These are phyloP conservation scores for Alsophila aescularia DNA, from an alignment of 2,888 invertebrate genomes.

Conservation along the genomic window DNA sequence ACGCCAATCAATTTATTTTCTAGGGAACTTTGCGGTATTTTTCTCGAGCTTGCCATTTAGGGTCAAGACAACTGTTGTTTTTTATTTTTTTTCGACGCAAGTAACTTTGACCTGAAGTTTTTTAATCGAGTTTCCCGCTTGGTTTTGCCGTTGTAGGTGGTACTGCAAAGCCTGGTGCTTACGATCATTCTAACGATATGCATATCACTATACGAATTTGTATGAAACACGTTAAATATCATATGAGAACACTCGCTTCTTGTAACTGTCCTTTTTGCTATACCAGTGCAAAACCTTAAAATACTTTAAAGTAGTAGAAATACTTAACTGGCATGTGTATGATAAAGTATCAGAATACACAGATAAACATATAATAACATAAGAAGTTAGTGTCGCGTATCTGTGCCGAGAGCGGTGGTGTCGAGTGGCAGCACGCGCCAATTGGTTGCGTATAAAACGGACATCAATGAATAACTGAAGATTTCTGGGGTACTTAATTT, in stretches of 20 bases:
- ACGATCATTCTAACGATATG: no score
- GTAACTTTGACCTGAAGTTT: no score
- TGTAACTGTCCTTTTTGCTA: no score
- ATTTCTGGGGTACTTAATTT: conserved; percentile 2
- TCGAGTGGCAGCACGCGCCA: conserved; percentile 24
- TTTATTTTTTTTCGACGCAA: no score
- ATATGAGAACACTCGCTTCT: no score
- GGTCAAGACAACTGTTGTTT: no score
- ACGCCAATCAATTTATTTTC: background rate
- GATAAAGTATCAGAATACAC: background rate
- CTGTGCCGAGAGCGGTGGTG: conserved; percentile 11
- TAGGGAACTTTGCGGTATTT: background rate
- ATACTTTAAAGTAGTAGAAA: background rate
- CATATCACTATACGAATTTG: no score
- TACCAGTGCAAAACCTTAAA: background rate
- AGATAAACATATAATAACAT: background rate
- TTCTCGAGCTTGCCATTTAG: no score
- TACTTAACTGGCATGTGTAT: background rate
- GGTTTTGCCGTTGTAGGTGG: no score
- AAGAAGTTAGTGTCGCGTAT: conserved; percentile 15
- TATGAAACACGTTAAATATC: no score
- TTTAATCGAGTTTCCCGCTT: no score
- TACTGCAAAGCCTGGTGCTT: no score
- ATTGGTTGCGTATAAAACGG: conserved; percentile 18
- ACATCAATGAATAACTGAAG: conserved; percentile 13